Evolutionary conservation across 2,797 vertebrate genomes (phyloP), one percentile per base, ranked within the genome.

Genomic region (Alouatta caraya): DNA sequence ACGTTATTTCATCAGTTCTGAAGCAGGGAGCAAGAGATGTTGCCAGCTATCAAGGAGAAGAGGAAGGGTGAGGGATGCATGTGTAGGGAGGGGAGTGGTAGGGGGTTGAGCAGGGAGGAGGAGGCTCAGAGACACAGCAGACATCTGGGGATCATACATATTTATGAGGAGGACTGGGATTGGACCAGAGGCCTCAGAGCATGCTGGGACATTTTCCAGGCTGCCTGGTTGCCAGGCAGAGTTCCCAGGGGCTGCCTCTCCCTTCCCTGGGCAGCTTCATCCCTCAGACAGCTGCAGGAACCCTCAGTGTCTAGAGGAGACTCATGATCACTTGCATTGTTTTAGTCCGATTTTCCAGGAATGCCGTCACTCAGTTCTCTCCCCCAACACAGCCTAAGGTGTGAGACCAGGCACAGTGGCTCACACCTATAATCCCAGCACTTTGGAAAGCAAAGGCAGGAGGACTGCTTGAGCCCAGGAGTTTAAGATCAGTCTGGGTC

Each of bases 141-240:
- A 96, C n/a, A 59, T 37, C 78, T 50, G 80, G 75, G 19, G 33
- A 50, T 93, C 59, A 78, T 89, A 28, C 52, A 91, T 92, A 92
- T 89, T 93, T 87, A 96, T 75, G n/a, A 95, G 14, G 72, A 88
- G 21, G 42, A 88, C 8, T 26, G 50, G 86, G 93, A 86, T 67
- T 91, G 85, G 82, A 73, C 73, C 13, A 42, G 50, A 75, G 48
- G 84, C 44, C 94, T 72, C 73, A 57, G 87, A 94, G 93, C 90
- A 91, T 93, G 50, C 87, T 93, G 67, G 90, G 87, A 94, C 42
- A 52, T 48, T 37, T 59, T 75, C 37, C 5, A 52, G 57, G 17
- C 55, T 13, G n/a, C 33, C 83, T 37, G 21, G 92, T 97, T 93
- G 84, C 87, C 73, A 93, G 67, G 96, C 92, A 79, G 94, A 82